Conservation (phyloP, 2,113 vertebrate species). For the Pachycephala philippinensis region DNA sequence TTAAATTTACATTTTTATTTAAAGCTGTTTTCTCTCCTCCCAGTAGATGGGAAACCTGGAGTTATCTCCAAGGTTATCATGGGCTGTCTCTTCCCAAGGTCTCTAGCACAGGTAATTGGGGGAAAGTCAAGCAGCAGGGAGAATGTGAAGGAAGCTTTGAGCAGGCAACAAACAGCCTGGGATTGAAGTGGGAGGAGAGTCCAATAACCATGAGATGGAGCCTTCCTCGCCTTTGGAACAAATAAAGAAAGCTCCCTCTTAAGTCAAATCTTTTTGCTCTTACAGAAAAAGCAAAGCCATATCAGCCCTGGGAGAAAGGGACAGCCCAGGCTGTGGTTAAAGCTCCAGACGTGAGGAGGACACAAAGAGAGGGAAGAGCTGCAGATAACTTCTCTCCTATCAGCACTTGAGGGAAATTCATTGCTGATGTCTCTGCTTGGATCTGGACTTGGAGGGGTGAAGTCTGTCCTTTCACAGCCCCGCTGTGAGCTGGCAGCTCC, state of each 20-base stretch:
- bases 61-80: slow-evolving; percentile 15
- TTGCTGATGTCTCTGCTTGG: neutral
- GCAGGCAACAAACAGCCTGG: rapidly evolving
- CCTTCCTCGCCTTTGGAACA: neutral
- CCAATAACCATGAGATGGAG: neutral
- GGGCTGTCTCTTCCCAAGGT: neutral
- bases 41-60: neutral
- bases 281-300: neutral
- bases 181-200: neutral
- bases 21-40: slow-evolving; percentile 17
- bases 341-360: neutral
- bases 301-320: neutral
- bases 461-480: neutral
- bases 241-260: neutral
- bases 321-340: neutral
- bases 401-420: neutral
- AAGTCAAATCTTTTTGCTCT: neutral
- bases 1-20: slow-evolving; percentile 43
- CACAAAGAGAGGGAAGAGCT: neutral
- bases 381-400: neutral
- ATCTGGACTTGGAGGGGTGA: neutral
- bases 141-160: neutral
- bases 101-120: neutral
- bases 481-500: neutral
- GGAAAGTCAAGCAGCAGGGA: neutral